A percentile compares a stretch with the other conserved stretches of the same genome.
Evolutionary conservation across 2,113 vertebrate genomes (phyloP).

Genomic region (Ardeotis arabs): DNA sequence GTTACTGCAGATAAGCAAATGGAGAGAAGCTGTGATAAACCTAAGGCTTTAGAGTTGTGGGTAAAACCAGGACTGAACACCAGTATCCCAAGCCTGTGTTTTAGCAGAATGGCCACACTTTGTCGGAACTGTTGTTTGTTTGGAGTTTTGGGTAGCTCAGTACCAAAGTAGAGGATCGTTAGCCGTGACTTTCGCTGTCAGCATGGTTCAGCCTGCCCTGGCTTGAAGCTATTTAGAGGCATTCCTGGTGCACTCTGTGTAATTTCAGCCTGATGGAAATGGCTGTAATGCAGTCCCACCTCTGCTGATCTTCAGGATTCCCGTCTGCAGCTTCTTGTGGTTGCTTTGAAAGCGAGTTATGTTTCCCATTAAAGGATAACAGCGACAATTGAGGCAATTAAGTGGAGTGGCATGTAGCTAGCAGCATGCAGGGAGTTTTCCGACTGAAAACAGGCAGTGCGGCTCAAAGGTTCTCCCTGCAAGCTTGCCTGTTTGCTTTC

Average conservation of each 20-base stretch:
- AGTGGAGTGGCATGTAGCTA: conserved; percentile 61
- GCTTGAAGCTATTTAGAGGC: conserved; percentile 68
- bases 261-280: conserved; percentile 67
- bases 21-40: not conserved
- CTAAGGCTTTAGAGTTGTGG: not conserved
- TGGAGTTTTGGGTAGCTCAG: not conserved
- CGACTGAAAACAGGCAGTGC: not conserved
- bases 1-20: not conserved
- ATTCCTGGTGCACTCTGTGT: conserved; percentile 62
- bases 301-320: conserved; percentile 82
- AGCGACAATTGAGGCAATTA: conserved; percentile 77
- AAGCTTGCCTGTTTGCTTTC: conserved; percentile 30
- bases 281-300: conserved; percentile 52
- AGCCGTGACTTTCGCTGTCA: conserved; percentile 14
- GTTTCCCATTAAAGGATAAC: conserved; percentile 78
- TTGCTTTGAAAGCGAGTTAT: conserved; percentile 74
- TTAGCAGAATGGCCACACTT: not conserved
- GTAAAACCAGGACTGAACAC: not conserved
- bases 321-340: conserved; percentile 72
- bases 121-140: not conserved
- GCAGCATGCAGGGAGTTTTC: conserved; percentile 26
- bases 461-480: conserved; percentile 56
- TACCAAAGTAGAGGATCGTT: not conserved
- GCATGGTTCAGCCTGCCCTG: conserved; percentile 42
- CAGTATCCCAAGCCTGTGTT: not conserved